Conservation (phyloP, 2,888 invertebrate genomes). For the Neoitamus cyanurus region DNA sequence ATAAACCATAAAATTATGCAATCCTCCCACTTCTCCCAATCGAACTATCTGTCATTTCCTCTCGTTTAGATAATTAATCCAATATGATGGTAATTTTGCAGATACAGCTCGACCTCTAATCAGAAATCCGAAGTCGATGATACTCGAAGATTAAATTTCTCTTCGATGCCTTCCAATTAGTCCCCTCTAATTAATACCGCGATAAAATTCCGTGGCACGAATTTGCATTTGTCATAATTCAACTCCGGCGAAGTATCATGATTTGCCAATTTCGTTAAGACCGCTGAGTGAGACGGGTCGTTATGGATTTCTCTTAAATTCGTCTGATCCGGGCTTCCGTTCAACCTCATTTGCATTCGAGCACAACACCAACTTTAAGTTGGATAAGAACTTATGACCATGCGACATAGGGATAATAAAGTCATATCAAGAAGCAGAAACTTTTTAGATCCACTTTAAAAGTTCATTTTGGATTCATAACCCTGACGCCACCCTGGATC, state of each 20-base stretch:
- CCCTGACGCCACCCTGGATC: constrained; percentile 16
- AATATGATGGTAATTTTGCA: background rate
- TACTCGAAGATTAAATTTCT: background rate
- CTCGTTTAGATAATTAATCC: background rate
- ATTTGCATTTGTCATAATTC: background rate
- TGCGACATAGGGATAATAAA: constrained; percentile 10
- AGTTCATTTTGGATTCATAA: constrained; percentile 36
- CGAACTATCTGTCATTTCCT: background rate
- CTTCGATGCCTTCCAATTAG: background rate
- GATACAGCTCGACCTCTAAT: background rate
- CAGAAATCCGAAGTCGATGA: background rate
- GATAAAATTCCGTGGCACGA: background rate
- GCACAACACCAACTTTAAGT: background rate
- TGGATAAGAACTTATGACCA: constrained; percentile 32
- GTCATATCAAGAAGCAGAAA: constrained; percentile 32
- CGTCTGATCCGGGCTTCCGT: background rate
- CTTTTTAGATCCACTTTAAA: constrained; percentile 41
- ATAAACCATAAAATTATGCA: background rate
- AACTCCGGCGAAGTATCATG: background rate
- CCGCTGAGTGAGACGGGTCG: background rate
- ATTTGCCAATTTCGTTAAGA: background rate
- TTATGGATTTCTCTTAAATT: background rate
- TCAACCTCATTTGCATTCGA: constrained; percentile 17
- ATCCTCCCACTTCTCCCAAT: background rate
- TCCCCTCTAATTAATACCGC: background rate